Base-by-base conservation (phyloP, 2,797 vertebrate species). In the Diplodus puntazzo region DNA sequence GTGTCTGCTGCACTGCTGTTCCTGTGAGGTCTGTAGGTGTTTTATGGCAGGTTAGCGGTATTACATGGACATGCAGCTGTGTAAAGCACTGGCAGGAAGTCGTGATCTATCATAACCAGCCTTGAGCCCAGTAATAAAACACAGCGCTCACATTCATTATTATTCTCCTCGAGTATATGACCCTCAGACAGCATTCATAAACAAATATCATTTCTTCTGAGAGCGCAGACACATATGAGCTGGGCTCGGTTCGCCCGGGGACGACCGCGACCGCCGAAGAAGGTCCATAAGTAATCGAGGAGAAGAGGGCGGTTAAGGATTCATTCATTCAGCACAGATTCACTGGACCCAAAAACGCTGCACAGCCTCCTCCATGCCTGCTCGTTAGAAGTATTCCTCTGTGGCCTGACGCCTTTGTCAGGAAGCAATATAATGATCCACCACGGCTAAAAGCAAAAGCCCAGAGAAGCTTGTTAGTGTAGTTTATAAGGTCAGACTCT, bases 41-140 rank as follows among this genome's bases (percentile, higher is more conserved):
- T 53, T 85, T 69, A 65, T 72, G 4, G n/a, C 60, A 50, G 77
- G 55, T 79, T 82, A 66, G 73, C 73, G 58, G 39, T 11, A 39
- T 75, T 58, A 75, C 65, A 34, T 5, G 46, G 66, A 77, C 65
- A 17, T 70, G 74, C 58, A 71, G 70, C 77, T 5, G 52, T 5
- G 73, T 68, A 76, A 60, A 43, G 66, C 64, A 17, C 30, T 49
- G 30, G 30, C 0, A 42, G 59, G 65, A 77, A n/a, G 61, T 2
- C 7, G 64, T 14, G 34, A 82, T 87, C 60, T 61, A 78, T 87
- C 72, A 82, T 70, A 50, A 57, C 50, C 69, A 69, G 81, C 88
- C 86, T 57, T 42, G 25, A 84, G 87, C 81, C 13, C 48, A 18
- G 77, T 68, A 83, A 87, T 87, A 82, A 86, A 81, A 75, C 82